A percentile compares a stretch with the other conserved stretches of the same genome.
Evolutionary conservation across 2,888 invertebrate genomes (phyloP).

Genomic region (Caenorhabditis macrosperma): DNA sequence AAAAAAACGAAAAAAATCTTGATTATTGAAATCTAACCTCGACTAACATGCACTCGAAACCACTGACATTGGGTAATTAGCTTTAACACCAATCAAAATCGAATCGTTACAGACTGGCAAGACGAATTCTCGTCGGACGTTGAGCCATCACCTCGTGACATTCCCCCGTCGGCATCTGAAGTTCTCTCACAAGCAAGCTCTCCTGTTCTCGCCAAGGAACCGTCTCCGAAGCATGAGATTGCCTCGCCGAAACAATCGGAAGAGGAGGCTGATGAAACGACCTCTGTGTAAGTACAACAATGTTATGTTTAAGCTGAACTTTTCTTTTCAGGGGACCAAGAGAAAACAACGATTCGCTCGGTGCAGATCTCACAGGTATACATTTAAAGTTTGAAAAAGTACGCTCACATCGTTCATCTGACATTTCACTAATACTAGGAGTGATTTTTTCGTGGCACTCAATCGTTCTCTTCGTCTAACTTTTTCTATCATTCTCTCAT

Average conservation of each 20-base stretch:
- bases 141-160: constrained; percentile 68
- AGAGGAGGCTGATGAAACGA: constrained; percentile 43
- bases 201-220: constrained; percentile 28
- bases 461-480: background rate
- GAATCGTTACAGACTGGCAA: constrained; percentile 76
- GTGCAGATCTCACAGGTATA: constrained; percentile 93
- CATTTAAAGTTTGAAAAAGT: constrained; percentile 28
- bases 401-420: background rate
- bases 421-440: constrained; percentile 19
- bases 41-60: constrained; percentile 36
- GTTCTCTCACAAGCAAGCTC: constrained; percentile 3
- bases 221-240: constrained; percentile 19
- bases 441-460: constrained; percentile 16
- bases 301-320: background rate
- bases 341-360: constrained; percentile 83
- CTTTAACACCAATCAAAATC: background rate
- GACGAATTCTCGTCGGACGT: constrained; percentile 78
- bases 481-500: background rate
- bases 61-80: constrained; percentile 29
- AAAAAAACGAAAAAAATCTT: no score
- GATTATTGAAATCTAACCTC: background rate
- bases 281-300: constrained; percentile 32
- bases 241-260: constrained; percentile 34
- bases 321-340: constrained; percentile 27
- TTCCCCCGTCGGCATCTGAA: constrained; percentile 37